Evolutionary conservation across 2,113 vertebrate species (phyloP).

Genomic region (Channa maculata): DNA sequence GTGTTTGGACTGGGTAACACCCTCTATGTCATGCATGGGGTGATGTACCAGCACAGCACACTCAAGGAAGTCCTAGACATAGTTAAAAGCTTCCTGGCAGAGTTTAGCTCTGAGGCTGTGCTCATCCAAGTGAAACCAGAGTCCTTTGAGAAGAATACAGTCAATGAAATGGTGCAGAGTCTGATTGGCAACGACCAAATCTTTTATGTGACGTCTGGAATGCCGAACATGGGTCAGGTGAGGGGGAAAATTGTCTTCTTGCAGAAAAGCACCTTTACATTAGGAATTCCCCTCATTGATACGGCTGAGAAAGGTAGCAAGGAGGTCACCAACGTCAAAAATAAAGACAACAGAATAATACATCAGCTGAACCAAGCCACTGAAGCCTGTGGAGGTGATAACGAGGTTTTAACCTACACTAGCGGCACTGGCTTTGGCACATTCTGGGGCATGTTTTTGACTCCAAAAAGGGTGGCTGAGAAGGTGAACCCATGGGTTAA

Average conservation of each 20-base stretch:
- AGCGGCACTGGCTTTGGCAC: constrained; percentile 80
- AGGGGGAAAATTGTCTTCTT: constrained; percentile 84
- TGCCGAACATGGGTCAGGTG: constrained; percentile 76
- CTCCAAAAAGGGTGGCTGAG: constrained; percentile 78
- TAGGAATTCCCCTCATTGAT: constrained; percentile 51
- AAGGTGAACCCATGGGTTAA: constrained; percentile 80
- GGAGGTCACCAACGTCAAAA: constrained; percentile 60
- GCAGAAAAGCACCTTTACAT: constrained; percentile 70
- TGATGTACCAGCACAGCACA: constrained; percentile 72
- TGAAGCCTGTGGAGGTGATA: constrained; percentile 21
- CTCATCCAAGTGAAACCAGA: constrained; percentile 81
- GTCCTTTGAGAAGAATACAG: constrained; percentile 56
- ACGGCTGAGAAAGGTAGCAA: constrained; percentile 37
- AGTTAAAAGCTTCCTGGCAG: constrained; percentile 51
- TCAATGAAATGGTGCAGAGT: constrained; percentile 51
- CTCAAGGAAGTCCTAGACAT: constrained; percentile 50
- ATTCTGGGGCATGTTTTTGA: constrained; percentile 64
- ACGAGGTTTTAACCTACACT: constrained; percentile 78
- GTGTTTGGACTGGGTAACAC: constrained; percentile 70
- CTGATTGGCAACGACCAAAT: constrained; percentile 55
- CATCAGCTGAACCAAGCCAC: constrained; percentile 58
- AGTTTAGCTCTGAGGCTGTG: constrained; percentile 63
- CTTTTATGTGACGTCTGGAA: constrained; percentile 71
- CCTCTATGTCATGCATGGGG: constrained; percentile 80
- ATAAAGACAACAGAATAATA: constrained; percentile 46